Evolutionary conservation across 2,888 invertebrate genomes (phyloP), one percentile per base, ranked within the genome.

Genomic region (Villa cingulata): DNA sequence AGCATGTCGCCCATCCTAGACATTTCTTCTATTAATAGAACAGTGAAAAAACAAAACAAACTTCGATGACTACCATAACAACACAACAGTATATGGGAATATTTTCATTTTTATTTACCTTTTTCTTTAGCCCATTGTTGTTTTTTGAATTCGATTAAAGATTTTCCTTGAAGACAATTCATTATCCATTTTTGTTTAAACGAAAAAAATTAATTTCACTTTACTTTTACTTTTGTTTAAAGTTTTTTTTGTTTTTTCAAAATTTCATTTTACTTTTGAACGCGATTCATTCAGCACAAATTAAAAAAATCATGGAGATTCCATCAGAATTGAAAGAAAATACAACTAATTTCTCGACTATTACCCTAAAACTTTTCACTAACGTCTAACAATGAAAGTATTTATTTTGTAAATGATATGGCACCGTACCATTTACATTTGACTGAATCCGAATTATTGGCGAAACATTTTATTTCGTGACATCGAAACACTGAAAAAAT

Each of bases 111-210:
- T 41, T 43, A 58, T 67, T 62, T 73, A 91, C 92, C 91, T 79
- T 81, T 79, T 74, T 94, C 92, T 69, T 77, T 80, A 58, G 89
- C 90, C 92, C 92, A 92, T 78, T 94, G 91, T 62, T 84, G 76
- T 68, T 83, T 83, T 71, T 92, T 92, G 71, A 85, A 81, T 73
- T 92, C 88, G 60, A 90, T 75, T 64, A 89, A 72, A 55, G 86
- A 81, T 53, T 36, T 43, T 17, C 48, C 48, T 46, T 48, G 49
- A 19, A 16, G 20, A 36, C 43, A 45, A 20, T 19, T 53, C 52
- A 52, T 52, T 18, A 19, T 32, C 29, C 29, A 15, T 29, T 23
- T 23, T 23, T 23, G 23, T 7, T 23, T 23, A 23, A 23, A 23
- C n/a, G n/a, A n/a, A n/a, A n/a, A n/a, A n/a, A n/a, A n/a, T n/a